Base-by-base conservation (phyloP, 2,888 invertebrate genomes). In the Himalopsyche kuldschensis region DNA sequence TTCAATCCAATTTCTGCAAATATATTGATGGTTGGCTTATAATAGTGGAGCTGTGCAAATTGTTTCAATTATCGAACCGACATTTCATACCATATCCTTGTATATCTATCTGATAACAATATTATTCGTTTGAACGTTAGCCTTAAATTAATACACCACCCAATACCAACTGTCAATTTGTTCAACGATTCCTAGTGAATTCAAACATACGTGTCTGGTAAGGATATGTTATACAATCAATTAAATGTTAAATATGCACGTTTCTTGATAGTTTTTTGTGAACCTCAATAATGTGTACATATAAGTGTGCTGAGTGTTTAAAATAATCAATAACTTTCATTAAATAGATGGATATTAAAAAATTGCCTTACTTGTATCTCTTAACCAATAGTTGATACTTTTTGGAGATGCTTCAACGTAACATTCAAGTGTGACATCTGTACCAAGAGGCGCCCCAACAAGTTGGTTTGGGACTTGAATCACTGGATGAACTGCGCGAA, bases 401-500 rank as follows among this genome's bases (percentile, higher is more conserved):
- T 95, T 96, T 78, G 97, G 97, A 86, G 95, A 97, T 78, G 97
- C 96, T 90, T 97, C 97, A 85, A 97, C 96, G 91, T 95, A 95
- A 92, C 97, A 97, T 91, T 97, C 97, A 87, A 97, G 92, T 41
- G 94, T 94, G 88, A 97, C 97, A 90, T 97, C 96, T 86, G 97
- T 97, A 86, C 95, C 95, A 87, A 96, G 91, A 83, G 97, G 97
- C 85, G 97, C 97, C 31, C 97, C 97, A 85, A 97, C 96, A 89
- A 97, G 93, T 92, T 97, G 97, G 92, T 97, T 97, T 83, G 97
- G 97, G 86, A 97, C 97, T 91, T 96, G 96, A 89, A 97, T 97
- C 88, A 96, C 95, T 20, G 97, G 97, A 89, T 96, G 95, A 93
- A 97, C 97, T 97, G 93, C 82, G 91, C 91, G 86, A 88, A 86